These are phyloP conservation scores for Melanostoma scalare DNA, from an alignment of 2,888 invertebrate genomes.

Conservation along the genomic window DNA sequence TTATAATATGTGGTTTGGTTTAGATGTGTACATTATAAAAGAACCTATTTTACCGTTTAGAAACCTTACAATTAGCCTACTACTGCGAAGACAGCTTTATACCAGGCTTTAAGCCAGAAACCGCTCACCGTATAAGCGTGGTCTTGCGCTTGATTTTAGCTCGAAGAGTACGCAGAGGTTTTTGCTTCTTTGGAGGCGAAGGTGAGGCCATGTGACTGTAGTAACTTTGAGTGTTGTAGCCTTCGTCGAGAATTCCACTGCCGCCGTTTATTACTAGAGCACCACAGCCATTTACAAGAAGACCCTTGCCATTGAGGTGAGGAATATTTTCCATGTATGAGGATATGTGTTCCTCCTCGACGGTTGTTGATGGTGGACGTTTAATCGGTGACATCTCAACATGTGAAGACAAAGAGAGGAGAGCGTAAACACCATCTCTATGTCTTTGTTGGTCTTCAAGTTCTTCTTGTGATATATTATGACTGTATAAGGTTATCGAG, in stretches of 20 bases:
- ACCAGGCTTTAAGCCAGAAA: conserved; percentile 12
- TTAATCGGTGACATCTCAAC: conserved; percentile 80
- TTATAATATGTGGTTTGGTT: conserved; percentile 45
- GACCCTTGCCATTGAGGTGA: conserved; percentile 69
- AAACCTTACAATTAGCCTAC: conserved; percentile 70
- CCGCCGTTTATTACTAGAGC: conserved; percentile 67
- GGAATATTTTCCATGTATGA: conserved; percentile 77
- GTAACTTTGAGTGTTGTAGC: conserved; percentile 76
- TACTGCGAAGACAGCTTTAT: conserved; percentile 48
- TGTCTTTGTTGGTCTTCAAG: conserved; percentile 88
- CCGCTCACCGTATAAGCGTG: conserved; percentile 80
- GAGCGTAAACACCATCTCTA: conserved; percentile 90
- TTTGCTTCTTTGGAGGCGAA: conserved; percentile 78
- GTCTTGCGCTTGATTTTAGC: conserved; percentile 81
- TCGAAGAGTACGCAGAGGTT: conserved; percentile 79
- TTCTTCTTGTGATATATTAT: conserved; percentile 82
- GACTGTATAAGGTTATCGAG: conserved; percentile 74
- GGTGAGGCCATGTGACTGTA: conserved; percentile 73
- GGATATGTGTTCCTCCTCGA: conserved; percentile 78
- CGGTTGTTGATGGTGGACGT: conserved; percentile 79
- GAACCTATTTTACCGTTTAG: conserved; percentile 68
- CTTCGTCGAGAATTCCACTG: conserved; percentile 76
- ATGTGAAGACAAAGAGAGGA: conserved; percentile 88
- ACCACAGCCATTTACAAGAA: conserved; percentile 56
- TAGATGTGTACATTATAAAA: conserved; percentile 43